Evolutionary conservation across 2,113 vertebrate species (phyloP).

Genomic region (Lepus timidus): DNA sequence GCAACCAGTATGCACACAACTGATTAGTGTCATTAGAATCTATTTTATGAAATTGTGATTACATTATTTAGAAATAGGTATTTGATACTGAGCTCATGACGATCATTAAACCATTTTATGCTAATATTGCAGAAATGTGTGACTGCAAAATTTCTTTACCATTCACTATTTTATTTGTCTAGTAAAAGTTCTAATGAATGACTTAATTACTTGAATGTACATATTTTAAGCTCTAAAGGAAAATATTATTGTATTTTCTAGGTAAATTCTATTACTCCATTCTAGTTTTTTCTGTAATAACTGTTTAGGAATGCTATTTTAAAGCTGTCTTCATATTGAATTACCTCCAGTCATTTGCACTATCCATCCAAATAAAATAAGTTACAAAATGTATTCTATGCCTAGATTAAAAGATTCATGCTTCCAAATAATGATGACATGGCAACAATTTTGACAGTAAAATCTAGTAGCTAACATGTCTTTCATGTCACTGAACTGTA

Average conservation of each 20-base stretch:
- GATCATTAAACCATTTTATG: conserved; percentile 16
- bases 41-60: conserved; percentile 66
- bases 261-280: conserved; percentile 46
- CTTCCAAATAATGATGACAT: neutral
- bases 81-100: conserved; percentile 8
- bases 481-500: neutral
- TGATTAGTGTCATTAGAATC: conserved; percentile 59
- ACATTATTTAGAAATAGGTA: conserved; percentile 49
- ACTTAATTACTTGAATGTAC: conserved; percentile 32
- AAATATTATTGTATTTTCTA: conserved; percentile 56
- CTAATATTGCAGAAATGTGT: conserved; percentile 25
- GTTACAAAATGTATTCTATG: conserved; percentile 30
- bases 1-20: conserved; percentile 12
- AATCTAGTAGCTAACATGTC: accelerated
- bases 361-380: neutral
- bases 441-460: neutral
- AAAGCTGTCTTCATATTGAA: conserved; percentile 27
- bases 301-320: neutral
- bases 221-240: neutral
- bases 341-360: neutral
- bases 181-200: conserved; percentile 17
- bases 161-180: conserved; percentile 59
- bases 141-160: conserved; percentile 1
- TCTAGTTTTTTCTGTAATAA: conserved; percentile 49
- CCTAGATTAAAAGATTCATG: neutral